Conservation (phyloP, 2,113 vertebrate species). For the Pterophyllum scalare region DNA sequence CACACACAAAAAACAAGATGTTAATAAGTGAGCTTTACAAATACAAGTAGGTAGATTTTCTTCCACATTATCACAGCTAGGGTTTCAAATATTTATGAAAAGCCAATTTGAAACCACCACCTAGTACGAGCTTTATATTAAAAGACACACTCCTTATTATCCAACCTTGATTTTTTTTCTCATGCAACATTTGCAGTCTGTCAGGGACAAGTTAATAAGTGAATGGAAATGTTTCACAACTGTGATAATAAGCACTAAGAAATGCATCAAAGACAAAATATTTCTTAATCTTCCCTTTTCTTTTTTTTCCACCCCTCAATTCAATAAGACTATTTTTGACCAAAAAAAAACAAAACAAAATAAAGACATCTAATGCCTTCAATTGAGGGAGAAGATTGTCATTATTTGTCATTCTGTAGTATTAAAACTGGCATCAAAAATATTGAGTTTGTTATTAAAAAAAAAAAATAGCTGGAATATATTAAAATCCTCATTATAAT, state of each 20-base stretch:
- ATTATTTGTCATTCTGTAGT: neutral
- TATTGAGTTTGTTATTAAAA: neutral
- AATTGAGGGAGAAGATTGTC: neutral
- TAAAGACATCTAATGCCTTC: neutral
- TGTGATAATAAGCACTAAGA: neutral
- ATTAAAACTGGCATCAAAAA: neutral
- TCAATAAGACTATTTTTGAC: neutral
- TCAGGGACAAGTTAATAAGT: neutral
- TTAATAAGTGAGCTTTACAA: neutral
- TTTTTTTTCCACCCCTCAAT: neutral
- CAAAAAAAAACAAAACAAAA: no score
- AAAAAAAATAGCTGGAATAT: neutral
- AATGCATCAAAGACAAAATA: neutral
- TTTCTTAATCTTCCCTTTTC: neutral
- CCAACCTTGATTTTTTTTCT: neutral
- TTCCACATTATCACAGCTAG: neutral
- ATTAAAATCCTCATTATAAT: neutral
- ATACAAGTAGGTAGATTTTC: neutral
- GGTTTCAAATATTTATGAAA: neutral
- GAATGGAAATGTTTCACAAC: neutral
- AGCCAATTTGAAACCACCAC: rapidly evolving
- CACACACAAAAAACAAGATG: neutral
- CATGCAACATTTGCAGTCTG: neutral
- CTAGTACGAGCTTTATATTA: neutral
- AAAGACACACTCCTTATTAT: neutral